phyloP scores from a whole-genome alignment of 2,113 vertebrate species.

The Vombatus ursinus region DNA sequence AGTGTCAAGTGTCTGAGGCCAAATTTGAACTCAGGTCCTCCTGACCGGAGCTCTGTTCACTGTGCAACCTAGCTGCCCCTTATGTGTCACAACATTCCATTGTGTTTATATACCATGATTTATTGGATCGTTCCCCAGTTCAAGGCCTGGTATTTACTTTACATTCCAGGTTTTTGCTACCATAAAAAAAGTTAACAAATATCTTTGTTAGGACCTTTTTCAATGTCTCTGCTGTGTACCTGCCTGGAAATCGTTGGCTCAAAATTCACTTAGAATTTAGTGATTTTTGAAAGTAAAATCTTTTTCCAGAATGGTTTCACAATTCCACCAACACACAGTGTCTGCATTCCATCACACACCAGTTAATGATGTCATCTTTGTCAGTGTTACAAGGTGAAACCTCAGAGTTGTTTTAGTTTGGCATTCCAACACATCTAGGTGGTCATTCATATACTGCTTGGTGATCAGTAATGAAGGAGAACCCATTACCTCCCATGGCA shows the following conservation, averaged over 20 bases:
- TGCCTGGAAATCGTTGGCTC: neutral
- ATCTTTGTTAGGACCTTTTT: neutral
- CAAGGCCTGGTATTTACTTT: no score
- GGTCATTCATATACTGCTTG: neutral
- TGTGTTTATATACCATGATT: neutral
- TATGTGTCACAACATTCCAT: neutral
- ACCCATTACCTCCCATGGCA: neutral
- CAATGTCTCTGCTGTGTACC: neutral
- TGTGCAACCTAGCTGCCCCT: neutral
- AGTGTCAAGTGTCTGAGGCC: no score
- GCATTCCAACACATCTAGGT: neutral
- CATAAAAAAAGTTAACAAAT: neutral
- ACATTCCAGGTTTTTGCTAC: neutral
- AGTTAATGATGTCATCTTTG: neutral
- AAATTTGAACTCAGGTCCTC: no score
- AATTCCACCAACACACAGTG: neutral
- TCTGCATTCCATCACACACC: neutral
- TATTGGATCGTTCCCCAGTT: neutral
- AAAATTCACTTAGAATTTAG: neutral
- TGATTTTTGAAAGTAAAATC: neutral
- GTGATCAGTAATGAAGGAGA: neutral
- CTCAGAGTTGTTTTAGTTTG: neutral
- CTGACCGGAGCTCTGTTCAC: no score
- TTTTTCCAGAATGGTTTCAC: neutral
- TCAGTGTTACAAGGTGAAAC: neutral